Percentiles rank a stretch among this genome's conserved stretches.
Conservation (phyloP, 2,113 vertebrate species). For the Tinamus guttatus region DNA sequence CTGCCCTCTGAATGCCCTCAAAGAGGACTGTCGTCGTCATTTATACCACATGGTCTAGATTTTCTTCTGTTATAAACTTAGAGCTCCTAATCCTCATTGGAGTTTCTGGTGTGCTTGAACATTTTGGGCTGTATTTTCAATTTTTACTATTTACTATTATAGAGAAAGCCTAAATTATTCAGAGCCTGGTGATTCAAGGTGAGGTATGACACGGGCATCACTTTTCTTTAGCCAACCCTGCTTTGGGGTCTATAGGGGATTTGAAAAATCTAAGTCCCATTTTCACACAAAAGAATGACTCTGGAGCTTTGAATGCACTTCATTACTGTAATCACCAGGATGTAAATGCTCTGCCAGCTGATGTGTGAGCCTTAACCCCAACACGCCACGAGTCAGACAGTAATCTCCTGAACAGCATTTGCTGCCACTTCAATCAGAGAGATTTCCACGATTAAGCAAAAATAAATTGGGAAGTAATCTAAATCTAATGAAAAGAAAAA, state of each 20-base stretch:
- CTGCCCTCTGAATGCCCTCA: neutral
- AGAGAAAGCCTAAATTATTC: neutral
- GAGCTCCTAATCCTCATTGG: neutral
- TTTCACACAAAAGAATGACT: neutral
- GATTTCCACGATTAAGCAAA: neutral
- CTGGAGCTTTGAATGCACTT: neutral
- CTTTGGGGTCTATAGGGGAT: neutral
- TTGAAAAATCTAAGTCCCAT: neutral
- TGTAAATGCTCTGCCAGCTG: neutral
- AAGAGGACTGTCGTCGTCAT: neutral
- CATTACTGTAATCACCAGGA: neutral
- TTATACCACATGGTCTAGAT: neutral
- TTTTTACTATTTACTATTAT: neutral
- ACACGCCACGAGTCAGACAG: neutral
- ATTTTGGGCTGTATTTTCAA: neutral
- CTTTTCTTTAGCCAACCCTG: neutral
- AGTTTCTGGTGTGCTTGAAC: neutral
- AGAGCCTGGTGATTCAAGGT: neutral
- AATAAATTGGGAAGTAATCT: neutral
- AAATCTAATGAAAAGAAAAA: neutral
- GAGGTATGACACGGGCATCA: neutral
- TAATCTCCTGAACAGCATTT: neutral
- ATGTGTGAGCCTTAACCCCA: neutral
- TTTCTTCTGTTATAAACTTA: neutral
- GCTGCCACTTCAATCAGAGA: neutral